Base-by-base conservation (phyloP, 2,113 vertebrate genomes). In the Clarias batrachus region DNA sequence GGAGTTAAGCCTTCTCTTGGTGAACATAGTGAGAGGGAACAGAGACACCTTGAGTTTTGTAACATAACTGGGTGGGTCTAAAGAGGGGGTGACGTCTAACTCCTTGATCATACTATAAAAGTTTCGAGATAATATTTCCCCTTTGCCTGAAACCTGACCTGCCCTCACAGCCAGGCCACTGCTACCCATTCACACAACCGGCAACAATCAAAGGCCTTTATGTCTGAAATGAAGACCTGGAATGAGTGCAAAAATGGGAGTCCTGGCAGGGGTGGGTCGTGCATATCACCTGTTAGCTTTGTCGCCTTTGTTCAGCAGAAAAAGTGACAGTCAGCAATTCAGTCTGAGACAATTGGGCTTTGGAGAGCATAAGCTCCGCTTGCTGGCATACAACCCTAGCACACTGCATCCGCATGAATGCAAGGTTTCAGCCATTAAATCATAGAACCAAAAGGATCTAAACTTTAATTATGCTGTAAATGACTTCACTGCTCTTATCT, bases 241-340 rank as follows among this genome's bases (percentile, higher is more conserved):
- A 62, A 30, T 80, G 56, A 80, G 27, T 6, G 57, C 57, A 23
- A 41, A 81, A 81, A 81, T 81, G 57, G 30, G 59, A 62, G 57
- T 62, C 48, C 65, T 70, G n/a, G 65, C 62, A 68, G 81, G 41
- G 66, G 66, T 81, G 60, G 86, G 19, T 12, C 27, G 54, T 56
- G 70, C 10, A 60, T 52, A 59, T 85, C 48, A 84, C 85, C 83
- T 92, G 81, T 17, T 92, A 84, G 83, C 87, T 87, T 90, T 92
- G 83, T 93, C 78, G 86, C 27, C 86, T 91, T 90, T 0, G 81
- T 87, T 94, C 91, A 93, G 91, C 92, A 93, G 90, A 90, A 92
- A 94, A 94, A 93, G 82, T 27, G 80, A 92, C 85, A 83, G 89
- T 93, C 92, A 94, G 93, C 92, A 91, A 91, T 87, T 91, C 89